Evolutionary conservation across 2,113 vertebrate genomes (phyloP), one percentile per base, ranked within the genome.

Genomic region (Collichthys lucidus): DNA sequence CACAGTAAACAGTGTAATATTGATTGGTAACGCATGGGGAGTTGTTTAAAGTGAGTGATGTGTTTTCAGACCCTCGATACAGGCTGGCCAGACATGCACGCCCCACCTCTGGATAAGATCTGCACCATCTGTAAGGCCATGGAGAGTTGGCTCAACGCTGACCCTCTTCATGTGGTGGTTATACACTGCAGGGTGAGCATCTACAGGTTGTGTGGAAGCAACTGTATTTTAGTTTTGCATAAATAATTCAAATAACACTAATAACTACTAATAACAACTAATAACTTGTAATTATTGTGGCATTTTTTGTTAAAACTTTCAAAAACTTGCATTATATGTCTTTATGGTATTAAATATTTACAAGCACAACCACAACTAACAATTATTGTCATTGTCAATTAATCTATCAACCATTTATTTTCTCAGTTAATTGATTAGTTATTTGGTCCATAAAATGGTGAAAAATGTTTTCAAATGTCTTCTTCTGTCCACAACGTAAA

Each of bases 51-150:
- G 2, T 72, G 56, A 64, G 26, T 59, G 24, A 15, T 83, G 83
- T 84, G 76, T 81, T 92, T 87, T 20, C 88, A 99, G 98, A 96
- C 96, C 35, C 95, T 98, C 95, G 97, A 99, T 77, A 95, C 96
- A 11, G 97, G 97, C 44, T 99, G 98, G 98, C 98, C 97, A 0
- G 98, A 99, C 87, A 93, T 98, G 46, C 97, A 99, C 0, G 98
- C 98, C 1, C 98, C 97, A 0, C 97, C 97, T 35, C 95, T 99
- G 12, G 96, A 99, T 88, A 98, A 97, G 91, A 94, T 99, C 91
- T 98, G 98, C 85, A 97, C 96, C 84, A 97, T 99, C 85, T 99
- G 98, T 86, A 99, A 99, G 92, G 96, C 97, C 35, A 97, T 99
- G 96, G 98, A 99, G 91, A 95, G 95, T n/a, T 99, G 98, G 98